Percentiles rank a stretch among this genome's conserved stretches.
These are phyloP conservation scores for Hydropotes inermis DNA, from an alignment of 2,113 vertebrate genomes.

Conservation along the genomic window DNA sequence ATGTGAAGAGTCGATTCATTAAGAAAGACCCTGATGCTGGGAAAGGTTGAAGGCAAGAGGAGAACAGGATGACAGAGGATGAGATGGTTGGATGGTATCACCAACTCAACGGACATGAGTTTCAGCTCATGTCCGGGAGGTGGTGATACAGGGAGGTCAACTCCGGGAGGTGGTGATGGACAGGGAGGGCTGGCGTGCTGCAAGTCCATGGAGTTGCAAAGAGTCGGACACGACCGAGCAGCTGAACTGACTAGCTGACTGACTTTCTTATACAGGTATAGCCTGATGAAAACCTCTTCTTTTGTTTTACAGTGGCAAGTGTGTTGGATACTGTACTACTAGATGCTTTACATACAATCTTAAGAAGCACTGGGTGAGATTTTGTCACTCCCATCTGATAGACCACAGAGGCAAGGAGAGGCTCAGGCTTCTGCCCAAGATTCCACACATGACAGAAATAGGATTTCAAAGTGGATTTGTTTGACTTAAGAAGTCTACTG, in stretches of 20 bases:
- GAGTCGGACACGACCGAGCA: background rate
- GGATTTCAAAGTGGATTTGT: background rate
- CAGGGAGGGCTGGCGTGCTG: background rate
- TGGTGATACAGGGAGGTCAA: background rate
- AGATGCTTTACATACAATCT: background rate
- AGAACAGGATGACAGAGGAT: background rate
- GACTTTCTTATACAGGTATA: background rate
- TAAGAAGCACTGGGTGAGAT: background rate
- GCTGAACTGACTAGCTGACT: background rate
- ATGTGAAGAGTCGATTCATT: background rate
- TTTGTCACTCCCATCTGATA: background rate
- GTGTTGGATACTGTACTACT: background rate
- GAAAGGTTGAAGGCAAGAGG: background rate
- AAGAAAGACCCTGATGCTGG: background rate
- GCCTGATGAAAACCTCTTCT: background rate
- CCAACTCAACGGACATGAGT: background rate
- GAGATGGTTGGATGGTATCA: background rate
- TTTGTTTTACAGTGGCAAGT: background rate
- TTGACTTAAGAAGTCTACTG: background rate
- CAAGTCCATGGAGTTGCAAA: background rate
- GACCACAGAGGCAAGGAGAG: background rate
- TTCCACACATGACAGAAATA: background rate
- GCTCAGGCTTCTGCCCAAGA: background rate
- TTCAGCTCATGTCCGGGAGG: background rate
- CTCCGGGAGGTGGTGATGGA: too few species aligned